Percentiles rank a stretch among this genome's conserved stretches.
Conservation (phyloP, 2,888 invertebrate genomes). For the Stenotaenia linearis region DNA sequence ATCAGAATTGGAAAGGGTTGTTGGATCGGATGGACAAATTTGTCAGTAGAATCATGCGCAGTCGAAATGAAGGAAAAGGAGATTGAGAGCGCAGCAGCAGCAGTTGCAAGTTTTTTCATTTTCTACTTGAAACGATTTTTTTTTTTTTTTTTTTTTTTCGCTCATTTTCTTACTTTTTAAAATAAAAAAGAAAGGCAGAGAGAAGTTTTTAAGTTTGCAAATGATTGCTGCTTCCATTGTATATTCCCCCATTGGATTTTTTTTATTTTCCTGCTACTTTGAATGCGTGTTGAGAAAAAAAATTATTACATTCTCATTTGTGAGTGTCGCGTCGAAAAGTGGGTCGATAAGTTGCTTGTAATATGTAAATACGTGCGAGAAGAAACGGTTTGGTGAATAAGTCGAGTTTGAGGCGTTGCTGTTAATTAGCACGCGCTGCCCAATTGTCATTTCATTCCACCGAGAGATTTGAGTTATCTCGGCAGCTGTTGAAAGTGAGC, state of each 20-base stretch:
- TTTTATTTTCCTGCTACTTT: not conserved
- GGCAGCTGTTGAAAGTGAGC: not conserved
- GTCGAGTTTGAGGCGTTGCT: not conserved
- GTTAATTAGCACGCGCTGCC: not conserved
- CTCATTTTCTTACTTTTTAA: not conserved
- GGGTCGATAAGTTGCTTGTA: not conserved
- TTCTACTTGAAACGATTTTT: not conserved
- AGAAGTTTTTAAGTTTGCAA: not conserved
- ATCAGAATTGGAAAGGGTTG: not conserved
- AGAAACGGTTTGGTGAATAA: not conserved
- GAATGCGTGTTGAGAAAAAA: not conserved
- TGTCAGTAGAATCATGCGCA: not conserved
- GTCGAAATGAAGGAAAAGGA: not conserved
- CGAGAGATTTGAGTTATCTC: not conserved
- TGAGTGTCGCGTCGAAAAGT: not conserved
- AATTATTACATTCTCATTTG: not conserved
- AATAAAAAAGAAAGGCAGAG: not conserved
- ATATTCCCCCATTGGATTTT: not conserved
- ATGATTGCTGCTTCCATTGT: not conserved
- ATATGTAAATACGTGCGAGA: not conserved
- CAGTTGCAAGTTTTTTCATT: slow-evolving; percentile 3
- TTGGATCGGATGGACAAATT: not conserved
- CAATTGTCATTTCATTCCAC: not conserved
- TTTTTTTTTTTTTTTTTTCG: not conserved
- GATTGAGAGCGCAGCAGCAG: not conserved